Base-by-base conservation (phyloP, 2,888 invertebrate genomes). In the Aleiodes testaceus region DNA sequence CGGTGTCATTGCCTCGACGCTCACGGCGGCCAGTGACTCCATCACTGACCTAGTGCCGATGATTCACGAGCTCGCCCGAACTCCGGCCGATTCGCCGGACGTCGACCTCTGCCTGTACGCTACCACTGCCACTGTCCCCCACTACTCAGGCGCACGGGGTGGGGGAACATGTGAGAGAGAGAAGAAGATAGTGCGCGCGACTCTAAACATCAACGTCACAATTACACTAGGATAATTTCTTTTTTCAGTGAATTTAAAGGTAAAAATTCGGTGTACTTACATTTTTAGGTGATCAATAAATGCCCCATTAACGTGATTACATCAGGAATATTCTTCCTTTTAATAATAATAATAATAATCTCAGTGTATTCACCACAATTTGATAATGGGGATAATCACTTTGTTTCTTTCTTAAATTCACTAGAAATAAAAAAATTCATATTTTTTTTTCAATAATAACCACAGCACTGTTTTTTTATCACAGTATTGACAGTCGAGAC, bases 41-140 rank as follows among this genome's bases (percentile, higher is more conserved):
- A 87, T 87, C 87, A 87, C 87, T 87, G 87, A 87, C 87, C 87
- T 87, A 87, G 85, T 87, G 86, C 87, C 87, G 87, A 86, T 78
- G 63, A 65, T 66, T n/a, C 1, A 73, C 86, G 86, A 86, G 74
- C 66, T 16, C 73, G 75, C 84, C 81, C 77, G 85, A 80, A 82
- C 81, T 84, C 85, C 83, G 84, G 80, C 80, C 77, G 72, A 70
- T 69, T 76, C 81, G 82, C 79, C 84, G 84, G 84, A 82, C 82
- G 81, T 80, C 80, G 72, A 73, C 73, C 63, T 74, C 73, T 69
- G 69, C 69, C 66, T 68, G 73, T 14, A 55, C 53, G 30, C 42
- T 65, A 55, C 66, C 59, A 47, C 36, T 66, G 59, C 69, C 36
- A 50, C 47, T 20, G 26, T 20, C 36, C 68, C 42, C 18, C 49